Base-by-base conservation (phyloP, 1,140 invertebrate species). In the Episyrphus balteatus region DNA sequence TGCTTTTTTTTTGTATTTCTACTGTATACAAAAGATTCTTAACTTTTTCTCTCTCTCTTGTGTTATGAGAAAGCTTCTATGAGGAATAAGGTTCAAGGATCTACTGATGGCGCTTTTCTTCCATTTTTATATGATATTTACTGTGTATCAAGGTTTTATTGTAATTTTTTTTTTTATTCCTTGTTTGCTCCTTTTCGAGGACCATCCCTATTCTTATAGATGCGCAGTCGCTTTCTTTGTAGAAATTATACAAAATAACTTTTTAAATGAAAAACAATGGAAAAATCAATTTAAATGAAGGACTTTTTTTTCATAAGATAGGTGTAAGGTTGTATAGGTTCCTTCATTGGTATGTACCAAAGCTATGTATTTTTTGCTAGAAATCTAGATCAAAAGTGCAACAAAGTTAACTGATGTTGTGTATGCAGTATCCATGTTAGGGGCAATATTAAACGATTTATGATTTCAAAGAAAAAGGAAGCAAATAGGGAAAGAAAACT, bases 191-290 rank as follows among this genome's bases (percentile, higher is more conserved):
- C 15, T 14, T 9, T 13, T 37, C 36, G 21, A 38, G 34, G 42
- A n/a, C 37, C 19, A 33, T 15, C 13, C 44, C 44, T 34, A 46
- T 19, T 34, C 21, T 46, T 34, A 37, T 46, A 46, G n/a, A 10
- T 46, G 44, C 44, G 44, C 44, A 46, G 44, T 13, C 44, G 34
- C 44, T 34, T 46, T 44, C 30, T 44, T n/a, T 44, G 21, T 11
- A 31, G 9, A 14, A 26, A 14, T 33, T 26, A 44, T 14, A 9
- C n/a, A 44, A 33, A 8, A 18, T 41, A 6, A 17, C 5, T 15
- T 41, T 17, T 33, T 31, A n/a, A n/a, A 31, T 5, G 30, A 13
- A 44, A 44, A 32, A 44, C 13, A 26, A n/a, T 26, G 13, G 30
- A 26, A n/a, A 11, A 44, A 44, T 26, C 42, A 33, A 13, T 31